phyloP scores from a whole-genome alignment of 1,140 invertebrate genomes.

The Philotrypesis tridentata region DNA sequence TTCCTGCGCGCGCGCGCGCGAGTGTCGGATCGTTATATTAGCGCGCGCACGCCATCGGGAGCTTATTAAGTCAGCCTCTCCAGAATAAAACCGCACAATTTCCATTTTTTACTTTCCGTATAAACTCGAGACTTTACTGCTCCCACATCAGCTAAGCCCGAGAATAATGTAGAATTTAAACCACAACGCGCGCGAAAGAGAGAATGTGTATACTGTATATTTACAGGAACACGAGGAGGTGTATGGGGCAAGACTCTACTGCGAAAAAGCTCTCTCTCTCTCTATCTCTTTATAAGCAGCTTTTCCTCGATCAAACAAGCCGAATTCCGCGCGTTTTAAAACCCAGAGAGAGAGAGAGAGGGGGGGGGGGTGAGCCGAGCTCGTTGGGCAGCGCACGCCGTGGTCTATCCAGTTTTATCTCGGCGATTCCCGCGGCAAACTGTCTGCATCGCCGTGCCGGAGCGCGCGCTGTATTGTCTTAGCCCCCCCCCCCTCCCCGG shows the following conservation, averaged over 20 bases:
- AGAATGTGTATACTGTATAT: no score
- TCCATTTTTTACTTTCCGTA: not conserved
- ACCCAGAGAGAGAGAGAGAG: no score
- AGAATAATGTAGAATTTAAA: not conserved
- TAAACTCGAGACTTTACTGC: not conserved
- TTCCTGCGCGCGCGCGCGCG: no score
- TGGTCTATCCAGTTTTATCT: conserved; percentile 40
- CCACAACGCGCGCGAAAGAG: not conserved
- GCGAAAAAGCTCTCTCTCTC: not conserved
- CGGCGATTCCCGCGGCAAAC: conserved; percentile 34
- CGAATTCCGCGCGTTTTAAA: conserved; percentile 36
- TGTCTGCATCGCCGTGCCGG: conserved; percentile 8
- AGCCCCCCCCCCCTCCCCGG: no score
- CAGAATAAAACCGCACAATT: not conserved
- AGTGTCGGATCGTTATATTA: not conserved
- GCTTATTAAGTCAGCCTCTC: not conserved
- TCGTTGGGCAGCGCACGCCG: not conserved
- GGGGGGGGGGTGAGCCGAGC: not conserved
- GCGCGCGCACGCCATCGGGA: no score
- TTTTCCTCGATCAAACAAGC: not conserved
- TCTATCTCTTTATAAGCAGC: not conserved
- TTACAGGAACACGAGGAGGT: no score
- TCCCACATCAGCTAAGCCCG: not conserved
- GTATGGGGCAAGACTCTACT: no score
- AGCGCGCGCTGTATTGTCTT: conserved; percentile 32